These are phyloP conservation scores for Caprella mutica DNA, from an alignment of 2,888 invertebrate genomes.

Conservation along the genomic window DNA sequence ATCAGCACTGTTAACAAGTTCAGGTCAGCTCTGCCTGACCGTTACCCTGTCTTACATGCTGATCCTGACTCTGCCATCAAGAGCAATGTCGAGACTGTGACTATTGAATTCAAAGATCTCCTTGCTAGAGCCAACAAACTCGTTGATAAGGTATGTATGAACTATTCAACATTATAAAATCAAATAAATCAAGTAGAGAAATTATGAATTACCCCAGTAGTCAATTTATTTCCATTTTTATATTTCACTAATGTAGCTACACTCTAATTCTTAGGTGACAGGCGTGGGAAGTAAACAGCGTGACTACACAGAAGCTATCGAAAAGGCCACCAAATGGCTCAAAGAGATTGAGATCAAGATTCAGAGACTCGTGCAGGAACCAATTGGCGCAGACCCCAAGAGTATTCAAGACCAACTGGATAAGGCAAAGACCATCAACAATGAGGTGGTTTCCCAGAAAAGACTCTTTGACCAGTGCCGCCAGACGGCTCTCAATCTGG, in stretches of 20 bases:
- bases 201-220: neutral
- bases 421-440: constrained; percentile 69
- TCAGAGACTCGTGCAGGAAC: constrained; percentile 62
- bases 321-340: constrained; percentile 67
- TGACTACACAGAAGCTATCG: constrained; percentile 70
- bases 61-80: constrained; percentile 63
- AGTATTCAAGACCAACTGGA: constrained; percentile 76
- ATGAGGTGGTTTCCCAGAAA: constrained; percentile 74
- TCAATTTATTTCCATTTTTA: neutral
- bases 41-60: constrained; percentile 61
- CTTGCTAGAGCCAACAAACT: constrained; percentile 68
- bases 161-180: neutral
- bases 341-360: constrained; percentile 66
- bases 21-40: constrained; percentile 68
- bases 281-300: constrained; percentile 64
- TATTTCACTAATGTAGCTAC: neutral
- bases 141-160: constrained; percentile 51
- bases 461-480: constrained; percentile 73
- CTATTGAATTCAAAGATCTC: constrained; percentile 56
- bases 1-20: constrained; percentile 71
- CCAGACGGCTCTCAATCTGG: constrained; percentile 44
- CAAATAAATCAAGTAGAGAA: neutral
- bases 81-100: constrained; percentile 63
- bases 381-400: constrained; percentile 72
- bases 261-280: constrained; percentile 45